These are phyloP conservation scores for Muschampia plurimacula DNA, from an alignment of 2,888 invertebrate species.

Conservation along the genomic window DNA sequence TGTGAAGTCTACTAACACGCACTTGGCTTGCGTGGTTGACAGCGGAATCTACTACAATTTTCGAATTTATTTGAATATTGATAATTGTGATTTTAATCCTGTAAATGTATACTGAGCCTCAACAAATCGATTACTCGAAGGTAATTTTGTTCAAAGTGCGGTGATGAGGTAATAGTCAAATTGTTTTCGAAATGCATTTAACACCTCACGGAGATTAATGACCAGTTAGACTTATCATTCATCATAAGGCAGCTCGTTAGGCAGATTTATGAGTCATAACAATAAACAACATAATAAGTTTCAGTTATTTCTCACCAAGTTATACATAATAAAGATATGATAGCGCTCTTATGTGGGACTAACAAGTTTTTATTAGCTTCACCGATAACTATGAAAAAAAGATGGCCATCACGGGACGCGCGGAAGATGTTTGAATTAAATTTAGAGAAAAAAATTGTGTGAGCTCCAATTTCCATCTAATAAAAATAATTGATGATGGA, in stretches of 20 bases:
- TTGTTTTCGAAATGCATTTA: slow-evolving; percentile 29
- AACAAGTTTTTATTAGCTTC: no score
- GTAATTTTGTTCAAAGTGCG: slow-evolving; percentile 9
- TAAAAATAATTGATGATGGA: no score
- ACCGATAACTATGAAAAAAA: no score
- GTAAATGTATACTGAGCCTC: not conserved
- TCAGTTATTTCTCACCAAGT: not conserved
- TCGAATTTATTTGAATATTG: not conserved
- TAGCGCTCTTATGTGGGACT: no score
- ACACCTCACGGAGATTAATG: slow-evolving; percentile 25
- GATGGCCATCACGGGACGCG: no score
- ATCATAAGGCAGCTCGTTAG: slow-evolving; percentile 17
- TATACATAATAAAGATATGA: no score
- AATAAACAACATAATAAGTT: slow-evolving; percentile 9
- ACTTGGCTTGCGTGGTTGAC: no score
- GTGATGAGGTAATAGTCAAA: slow-evolving; percentile 19
- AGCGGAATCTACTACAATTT: not conserved
- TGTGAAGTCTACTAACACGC: no score
- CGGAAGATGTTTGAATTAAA: no score
- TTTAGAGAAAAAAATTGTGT: no score
- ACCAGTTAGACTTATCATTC: slow-evolving; percentile 16
- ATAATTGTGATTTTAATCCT: not conserved
- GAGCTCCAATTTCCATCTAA: no score
- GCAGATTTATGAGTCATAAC: slow-evolving; percentile 11
- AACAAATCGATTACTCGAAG: slow-evolving; percentile 4